phyloP scores from a whole-genome alignment of 2,797 vertebrate species.

The Acanthiza pusilla region DNA sequence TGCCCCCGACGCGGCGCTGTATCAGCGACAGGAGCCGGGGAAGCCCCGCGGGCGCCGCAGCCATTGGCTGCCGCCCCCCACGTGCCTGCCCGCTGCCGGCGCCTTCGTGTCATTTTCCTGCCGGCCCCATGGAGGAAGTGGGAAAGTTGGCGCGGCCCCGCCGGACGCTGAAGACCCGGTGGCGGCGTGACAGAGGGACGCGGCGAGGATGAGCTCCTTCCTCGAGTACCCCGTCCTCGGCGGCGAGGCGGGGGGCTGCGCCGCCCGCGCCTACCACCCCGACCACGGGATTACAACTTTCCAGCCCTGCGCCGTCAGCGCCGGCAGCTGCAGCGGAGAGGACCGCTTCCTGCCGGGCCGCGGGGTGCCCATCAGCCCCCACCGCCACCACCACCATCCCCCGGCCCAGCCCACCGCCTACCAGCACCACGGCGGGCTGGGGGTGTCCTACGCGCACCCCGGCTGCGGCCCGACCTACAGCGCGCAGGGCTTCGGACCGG shows the following conservation, averaged over 20 bases:
- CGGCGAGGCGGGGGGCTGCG: slow-evolving; percentile 88
- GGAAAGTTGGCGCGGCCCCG: slow-evolving; percentile 90
- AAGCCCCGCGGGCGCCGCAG: slow-evolving; percentile 78
- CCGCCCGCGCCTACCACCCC: slow-evolving; percentile 85
- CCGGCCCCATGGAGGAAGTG: slow-evolving; percentile 83
- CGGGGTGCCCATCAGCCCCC: slow-evolving; percentile 84
- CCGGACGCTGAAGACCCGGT: slow-evolving; percentile 73
- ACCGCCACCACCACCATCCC: slow-evolving; percentile 71
- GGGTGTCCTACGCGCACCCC: slow-evolving; percentile 86
- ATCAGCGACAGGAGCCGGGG: slow-evolving; percentile 80
- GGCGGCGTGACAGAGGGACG: slow-evolving; percentile 80
- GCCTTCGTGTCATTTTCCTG: slow-evolving; percentile 90
- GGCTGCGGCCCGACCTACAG: slow-evolving; percentile 84
- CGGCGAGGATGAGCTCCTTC: slow-evolving; percentile 96
- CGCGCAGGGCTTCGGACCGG: slow-evolving; percentile 86
- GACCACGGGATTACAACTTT: slow-evolving; percentile 96
- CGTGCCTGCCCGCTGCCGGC: slow-evolving; percentile 75
- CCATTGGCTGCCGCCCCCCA: slow-evolving; percentile 86
- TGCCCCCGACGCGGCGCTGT: slow-evolving; percentile 90
- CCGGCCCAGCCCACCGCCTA: slow-evolving; percentile 80
- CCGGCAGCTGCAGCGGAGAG: slow-evolving; percentile 87
- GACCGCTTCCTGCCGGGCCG: slow-evolving; percentile 88
- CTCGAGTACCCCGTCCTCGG: slow-evolving; percentile 89
- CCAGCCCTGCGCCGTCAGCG: slow-evolving; percentile 90
- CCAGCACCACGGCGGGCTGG: slow-evolving; percentile 82